Percentiles rank a stretch among this genome's conserved stretches.
These are phyloP conservation scores for Pogonus chalceus DNA, from an alignment of 1,140 invertebrate species.

Conservation along the genomic window DNA sequence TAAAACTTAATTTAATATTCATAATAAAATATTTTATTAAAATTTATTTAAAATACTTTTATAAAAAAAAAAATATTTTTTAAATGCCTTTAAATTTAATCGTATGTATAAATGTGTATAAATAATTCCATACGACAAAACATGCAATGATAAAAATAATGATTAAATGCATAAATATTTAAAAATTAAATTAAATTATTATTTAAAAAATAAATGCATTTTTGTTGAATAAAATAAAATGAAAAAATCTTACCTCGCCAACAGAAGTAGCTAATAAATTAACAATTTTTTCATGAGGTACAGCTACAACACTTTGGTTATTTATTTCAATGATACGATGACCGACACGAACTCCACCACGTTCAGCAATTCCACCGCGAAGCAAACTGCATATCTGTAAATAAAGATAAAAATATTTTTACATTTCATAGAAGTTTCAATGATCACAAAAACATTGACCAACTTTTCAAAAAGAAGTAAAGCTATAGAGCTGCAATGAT, in stretches of 20 bases:
- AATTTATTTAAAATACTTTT: too few relatives aligned
- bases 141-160: too few relatives aligned
- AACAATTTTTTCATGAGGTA: constrained; percentile 98
- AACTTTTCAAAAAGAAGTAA: constrained; percentile 6
- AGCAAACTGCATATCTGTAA: constrained; percentile 92
- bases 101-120: too few relatives aligned
- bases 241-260: constrained; percentile 70
- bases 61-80: too few relatives aligned
- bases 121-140: too few relatives aligned
- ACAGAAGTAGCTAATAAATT: constrained; percentile 96
- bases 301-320: constrained; percentile 96
- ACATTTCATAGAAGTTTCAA: not conserved
- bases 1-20: too few relatives aligned
- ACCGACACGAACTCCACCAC: constrained; percentile 95
- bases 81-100: too few relatives aligned
- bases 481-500: constrained; percentile 1
- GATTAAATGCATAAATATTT: too few relatives aligned
- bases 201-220: too few relatives aligned
- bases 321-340: constrained; percentile 99
- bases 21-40: too few relatives aligned
- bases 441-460: not conserved
- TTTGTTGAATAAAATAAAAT: too few relatives aligned
- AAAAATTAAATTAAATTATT: too few relatives aligned
- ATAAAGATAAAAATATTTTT: constrained; percentile 10
- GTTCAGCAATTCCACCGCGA: constrained; percentile 94